Evolutionary conservation across 2,797 vertebrate genomes (phyloP), one percentile per base, ranked within the genome.

Genomic region (Myoxocephalus aenaeus): DNA sequence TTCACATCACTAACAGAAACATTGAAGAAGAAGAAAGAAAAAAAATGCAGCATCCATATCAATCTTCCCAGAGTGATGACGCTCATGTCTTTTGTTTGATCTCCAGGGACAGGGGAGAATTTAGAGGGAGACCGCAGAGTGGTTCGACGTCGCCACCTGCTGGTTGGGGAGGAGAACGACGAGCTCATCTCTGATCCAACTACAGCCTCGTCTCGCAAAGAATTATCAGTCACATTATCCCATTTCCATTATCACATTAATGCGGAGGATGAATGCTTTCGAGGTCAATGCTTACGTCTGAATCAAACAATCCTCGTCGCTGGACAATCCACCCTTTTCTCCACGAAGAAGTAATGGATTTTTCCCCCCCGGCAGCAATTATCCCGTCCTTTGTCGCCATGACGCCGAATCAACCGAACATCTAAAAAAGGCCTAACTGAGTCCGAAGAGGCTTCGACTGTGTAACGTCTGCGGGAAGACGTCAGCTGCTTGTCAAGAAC

Each of bases 11-110:
- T 40, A 71, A 80, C 12, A 79, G 38, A 85, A 44, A 80, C 36
- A 51, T 1, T 57, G 59, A 80, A 65, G 54, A 86, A 38, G 10
- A 38, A 40, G 13, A 40, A 13, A n/a, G 11, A 42, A 42, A 12
- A 42, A 5, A 42, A 82, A 88, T 62, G 65, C 74, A 81, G 86
- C 86, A 89, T 82, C 70, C 83, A 81, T 69, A 85, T 82, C 84
- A 87, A 84, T 86, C 65, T 78, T 83, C 65, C 65, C 76, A 70
- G 78, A 77, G 65, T 81, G 77, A 87, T 82, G 86, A 89, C n/a
- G 84, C 81, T 86, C 3, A 14, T 70, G 68, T 78, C 87, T 93
- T 44, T 91, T 93, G 90, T 92, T 81, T 87, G 80, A 78, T 91
- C 90, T 87, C 81, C 73, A 80, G 82, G 82, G 87, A 89, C 36